A percentile compares a stretch with the other conserved stretches of the same genome.
Conservation (phyloP, 1,140 invertebrate species). For the Babylonia areolata region DNA sequence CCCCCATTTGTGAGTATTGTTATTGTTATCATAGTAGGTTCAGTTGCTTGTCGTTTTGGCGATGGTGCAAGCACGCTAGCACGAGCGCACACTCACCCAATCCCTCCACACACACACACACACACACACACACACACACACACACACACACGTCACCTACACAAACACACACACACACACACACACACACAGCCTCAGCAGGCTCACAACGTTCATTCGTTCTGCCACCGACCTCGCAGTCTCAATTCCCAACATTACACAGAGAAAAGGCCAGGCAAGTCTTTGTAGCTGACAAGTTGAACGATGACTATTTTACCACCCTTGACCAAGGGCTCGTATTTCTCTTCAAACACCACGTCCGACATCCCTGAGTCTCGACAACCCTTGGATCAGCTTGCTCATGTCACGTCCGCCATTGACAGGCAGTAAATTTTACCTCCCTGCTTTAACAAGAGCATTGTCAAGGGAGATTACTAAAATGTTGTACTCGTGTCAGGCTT, state of each 20-base stretch:
- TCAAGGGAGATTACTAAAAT: constrained; percentile 34
- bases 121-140: neutral
- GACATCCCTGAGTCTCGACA: neutral
- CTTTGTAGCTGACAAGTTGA: neutral
- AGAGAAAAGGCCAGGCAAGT: too few species aligned
- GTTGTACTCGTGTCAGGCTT: constrained; percentile 32
- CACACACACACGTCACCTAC: neutral
- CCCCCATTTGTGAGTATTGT: too few species aligned
- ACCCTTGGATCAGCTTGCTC: neutral
- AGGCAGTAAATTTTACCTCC: constrained; percentile 31
- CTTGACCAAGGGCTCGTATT: neutral
- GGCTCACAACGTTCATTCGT: neutral
- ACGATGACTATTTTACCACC: constrained; percentile 5
- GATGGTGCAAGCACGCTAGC: too few species aligned
- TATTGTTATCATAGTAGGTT: too few species aligned
- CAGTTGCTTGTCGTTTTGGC: too few species aligned
- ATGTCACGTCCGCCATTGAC: constrained; percentile 11
- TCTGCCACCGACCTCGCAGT: neutral
- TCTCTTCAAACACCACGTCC: constrained; percentile 11
- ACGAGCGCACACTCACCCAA: too few species aligned
- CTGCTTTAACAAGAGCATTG: neutral
- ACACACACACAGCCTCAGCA: too few species aligned
- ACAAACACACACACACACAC: too few species aligned
- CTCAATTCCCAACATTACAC: neutral
- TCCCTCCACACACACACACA: neutral